Evolutionary conservation across 2,888 invertebrate genomes (phyloP).

Genomic region (Tupiocoris notatus): DNA sequence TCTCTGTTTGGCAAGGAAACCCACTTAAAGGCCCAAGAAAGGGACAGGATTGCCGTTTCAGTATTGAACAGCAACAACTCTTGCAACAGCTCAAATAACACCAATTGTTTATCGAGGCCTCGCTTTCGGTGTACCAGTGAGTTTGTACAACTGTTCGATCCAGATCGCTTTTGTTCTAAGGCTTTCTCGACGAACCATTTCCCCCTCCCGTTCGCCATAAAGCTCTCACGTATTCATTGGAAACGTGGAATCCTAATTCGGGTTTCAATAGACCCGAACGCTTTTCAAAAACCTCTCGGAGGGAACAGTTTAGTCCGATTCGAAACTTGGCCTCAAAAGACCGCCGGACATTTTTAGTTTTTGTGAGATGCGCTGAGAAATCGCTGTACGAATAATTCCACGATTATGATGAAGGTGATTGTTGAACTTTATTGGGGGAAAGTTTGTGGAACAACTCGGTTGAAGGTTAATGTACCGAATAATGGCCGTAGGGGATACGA

Average conservation of each 20-base stretch:
- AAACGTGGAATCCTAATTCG: background rate
- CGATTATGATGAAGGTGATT: too few relatives aligned
- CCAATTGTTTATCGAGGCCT: background rate
- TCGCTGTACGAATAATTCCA: too few relatives aligned
- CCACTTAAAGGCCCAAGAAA: background rate
- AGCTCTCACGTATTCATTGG: background rate
- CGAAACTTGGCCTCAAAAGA: too few relatives aligned
- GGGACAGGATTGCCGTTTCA: background rate
- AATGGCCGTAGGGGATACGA: background rate
- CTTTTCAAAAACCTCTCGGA: background rate
- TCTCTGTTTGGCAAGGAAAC: background rate
- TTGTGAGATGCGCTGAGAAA: too few relatives aligned
- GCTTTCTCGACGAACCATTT: background rate
- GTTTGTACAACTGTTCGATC: background rate
- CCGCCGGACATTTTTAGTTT: too few relatives aligned
- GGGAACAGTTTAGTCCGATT: background rate
- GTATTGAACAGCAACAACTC: background rate
- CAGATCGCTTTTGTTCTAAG: background rate
- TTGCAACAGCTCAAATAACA: background rate
- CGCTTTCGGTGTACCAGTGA: background rate
- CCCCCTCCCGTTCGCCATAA: too few relatives aligned
- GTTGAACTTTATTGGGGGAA: background rate
- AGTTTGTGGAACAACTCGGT: background rate
- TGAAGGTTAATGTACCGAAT: background rate
- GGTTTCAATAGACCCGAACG: background rate